Evolutionary conservation across 1,140 invertebrate species (phyloP), one percentile per base, ranked within the genome.

Genomic region (Chelonus insularis): DNA sequence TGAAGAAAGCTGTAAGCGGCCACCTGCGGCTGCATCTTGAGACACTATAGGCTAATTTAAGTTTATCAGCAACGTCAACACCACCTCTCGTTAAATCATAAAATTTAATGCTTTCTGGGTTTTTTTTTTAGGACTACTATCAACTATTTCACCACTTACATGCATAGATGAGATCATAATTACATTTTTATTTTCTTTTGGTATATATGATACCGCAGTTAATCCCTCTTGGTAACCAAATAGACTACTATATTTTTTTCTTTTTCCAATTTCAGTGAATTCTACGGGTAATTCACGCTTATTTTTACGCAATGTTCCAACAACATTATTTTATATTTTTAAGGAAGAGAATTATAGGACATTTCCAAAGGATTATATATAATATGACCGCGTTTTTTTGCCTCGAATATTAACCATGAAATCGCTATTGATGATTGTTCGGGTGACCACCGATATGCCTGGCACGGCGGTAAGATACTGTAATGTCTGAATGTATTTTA

Each of bases 51-150:
- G 18, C 48, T 1, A 63, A 55, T 55, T 60, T 65, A 57, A 76
- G 60, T 63, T 77, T 57, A 63, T 80, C 76, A n/a, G 74, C 63
- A 4, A 50, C 63, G 60, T 81, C 79, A 0, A 81, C 75, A 14
- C 72, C 76, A 37, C 66, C 68, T 70, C 82, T 32, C 3, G 23
- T 25, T 4, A 16, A 3, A 58, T 83, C 77, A 43, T 82, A 81
- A 62, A 64, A 70, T 7, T 58, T 68, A 12, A 80, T 70, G 9
- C 80, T 73, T 37, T 72, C 70, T n/a, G 23, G 78, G 76, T 55
- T 80, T 80, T 16, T 65, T 47, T 34, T 5, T 59, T 63, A 34
- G 60, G 67, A 48, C 51, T 63, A 37, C 4, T 21, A 65, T 67
- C 62, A 63, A 70, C 67, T 52, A 47, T 29, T 47, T 62, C 32